phyloP scores from a whole-genome alignment of 2,797 vertebrate genomes.

The Pseudochirops cupreus region DNA sequence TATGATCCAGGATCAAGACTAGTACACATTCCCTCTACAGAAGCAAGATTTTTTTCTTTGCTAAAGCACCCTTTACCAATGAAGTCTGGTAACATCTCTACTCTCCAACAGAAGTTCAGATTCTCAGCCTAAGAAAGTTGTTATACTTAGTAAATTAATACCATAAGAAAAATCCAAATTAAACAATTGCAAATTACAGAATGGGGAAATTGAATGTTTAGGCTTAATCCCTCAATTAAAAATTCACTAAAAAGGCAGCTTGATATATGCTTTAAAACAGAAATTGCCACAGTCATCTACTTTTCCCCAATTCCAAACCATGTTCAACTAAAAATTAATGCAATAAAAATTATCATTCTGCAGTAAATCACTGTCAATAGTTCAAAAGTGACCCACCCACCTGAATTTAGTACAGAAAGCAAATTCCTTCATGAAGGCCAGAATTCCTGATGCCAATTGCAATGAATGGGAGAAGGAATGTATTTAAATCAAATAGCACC shows the following conservation, averaged over 20 bases:
- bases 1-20: conserved; percentile 60
- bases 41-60: conserved; percentile 56
- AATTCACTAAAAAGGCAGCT: conserved; percentile 44
- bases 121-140: conserved; percentile 47
- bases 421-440: conserved; percentile 57
- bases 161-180: conserved; percentile 20
- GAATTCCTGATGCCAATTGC: conserved; percentile 72
- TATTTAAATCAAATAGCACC: conserved; percentile 88
- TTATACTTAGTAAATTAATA: conserved; percentile 4
- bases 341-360: conserved; percentile 39
- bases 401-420: conserved; percentile 67
- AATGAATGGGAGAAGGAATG: conserved; percentile 73
- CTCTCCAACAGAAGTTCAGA: conserved; percentile 52
- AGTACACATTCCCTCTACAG: conserved; percentile 34
- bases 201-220: neutral
- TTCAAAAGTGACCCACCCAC: conserved; percentile 56
- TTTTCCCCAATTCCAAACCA: conserved; percentile 51
- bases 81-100: conserved; percentile 44
- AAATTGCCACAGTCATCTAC: conserved; percentile 1
- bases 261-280: conserved; percentile 36
- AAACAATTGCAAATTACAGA: neutral
- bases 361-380: neutral
- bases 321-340: conserved; percentile 48
- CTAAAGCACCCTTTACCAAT: conserved; percentile 48
- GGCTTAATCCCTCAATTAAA: conserved; percentile 27